These are phyloP conservation scores for Oryzias dopingdopingensis DNA, from an alignment of 2,797 vertebrate species.

Conservation along the genomic window DNA sequence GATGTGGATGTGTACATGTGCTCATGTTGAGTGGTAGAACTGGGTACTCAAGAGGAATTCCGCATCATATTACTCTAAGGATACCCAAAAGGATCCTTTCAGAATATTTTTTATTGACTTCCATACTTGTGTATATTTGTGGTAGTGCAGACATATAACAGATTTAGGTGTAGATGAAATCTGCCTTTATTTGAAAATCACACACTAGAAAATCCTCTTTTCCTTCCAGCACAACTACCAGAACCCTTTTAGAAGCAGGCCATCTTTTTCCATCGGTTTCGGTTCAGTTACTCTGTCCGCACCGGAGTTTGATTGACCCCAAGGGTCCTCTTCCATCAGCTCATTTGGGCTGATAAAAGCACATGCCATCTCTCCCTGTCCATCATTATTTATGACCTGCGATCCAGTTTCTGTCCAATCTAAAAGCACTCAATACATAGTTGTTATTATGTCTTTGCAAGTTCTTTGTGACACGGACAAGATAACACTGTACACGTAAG, in stretches of 20 bases:
- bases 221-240: neutral
- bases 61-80: no score
- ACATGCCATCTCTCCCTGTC: neutral
- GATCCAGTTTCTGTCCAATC: slow-evolving; percentile 3
- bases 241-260: slow-evolving; percentile 3
- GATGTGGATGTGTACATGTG: no score
- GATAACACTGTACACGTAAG: neutral
- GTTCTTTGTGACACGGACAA: slow-evolving; percentile 11
- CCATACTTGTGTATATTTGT: no score
- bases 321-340: slow-evolving; percentile 7
- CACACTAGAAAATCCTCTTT: neutral
- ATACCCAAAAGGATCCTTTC: no score
- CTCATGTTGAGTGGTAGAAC: no score
- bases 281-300: neutral
- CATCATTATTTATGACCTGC: slow-evolving; percentile 15
- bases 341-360: slow-evolving; percentile 18
- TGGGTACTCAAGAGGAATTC: no score
- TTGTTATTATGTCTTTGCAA: slow-evolving; percentile 3
- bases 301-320: slow-evolving; percentile 3
- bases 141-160: neutral
- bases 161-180: neutral
- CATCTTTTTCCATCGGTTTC: neutral
- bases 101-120: no score
- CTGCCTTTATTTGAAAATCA: slow-evolving; percentile 3
- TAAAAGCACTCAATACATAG: slow-evolving; percentile 10